Evolutionary conservation across 2,888 invertebrate species (phyloP).

Genomic region (Tachystola acroxantha): DNA sequence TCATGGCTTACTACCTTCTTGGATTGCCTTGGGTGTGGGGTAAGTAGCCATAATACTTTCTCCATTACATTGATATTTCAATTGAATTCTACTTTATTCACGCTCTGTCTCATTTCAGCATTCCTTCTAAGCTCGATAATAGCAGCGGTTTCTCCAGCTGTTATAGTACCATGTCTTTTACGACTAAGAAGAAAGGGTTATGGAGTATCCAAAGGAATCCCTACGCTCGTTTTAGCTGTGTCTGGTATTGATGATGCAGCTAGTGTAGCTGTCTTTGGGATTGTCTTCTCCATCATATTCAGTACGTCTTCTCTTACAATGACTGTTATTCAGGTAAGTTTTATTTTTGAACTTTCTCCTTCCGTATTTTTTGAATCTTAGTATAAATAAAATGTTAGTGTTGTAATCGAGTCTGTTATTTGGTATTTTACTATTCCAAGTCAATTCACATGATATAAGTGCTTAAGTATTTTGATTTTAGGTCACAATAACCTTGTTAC

Average conservation of each 20-base stretch:
- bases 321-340: conserved; percentile 29
- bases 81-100: not conserved
- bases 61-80: not conserved
- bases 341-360: too few species aligned
- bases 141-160: conserved; percentile 93
- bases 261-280: conserved; percentile 91
- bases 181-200: conserved; percentile 86
- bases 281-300: conserved; percentile 88
- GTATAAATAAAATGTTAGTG: too few species aligned
- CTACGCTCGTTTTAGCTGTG: conserved; percentile 92
- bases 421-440: too few species aligned
- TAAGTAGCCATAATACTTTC: conserved; percentile 13
- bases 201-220: conserved; percentile 92
- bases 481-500: too few species aligned
- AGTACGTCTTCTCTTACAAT: conserved; percentile 80
- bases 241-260: conserved; percentile 93
- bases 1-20: conserved; percentile 82
- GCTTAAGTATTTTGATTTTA: too few species aligned
- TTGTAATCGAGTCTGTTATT: too few species aligned
- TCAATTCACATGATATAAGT: too few species aligned
- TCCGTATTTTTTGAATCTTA: too few species aligned
- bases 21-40: conserved; percentile 86
- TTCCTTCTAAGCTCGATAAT: conserved; percentile 86
- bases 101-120: conserved; percentile 39
- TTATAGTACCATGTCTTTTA: conserved; percentile 91